A percentile compares a stretch with the other conserved stretches of the same genome.
These are phyloP conservation scores for Acrocephalus scirpaceus DNA, from an alignment of 2,797 vertebrate genomes.

Conservation along the genomic window DNA sequence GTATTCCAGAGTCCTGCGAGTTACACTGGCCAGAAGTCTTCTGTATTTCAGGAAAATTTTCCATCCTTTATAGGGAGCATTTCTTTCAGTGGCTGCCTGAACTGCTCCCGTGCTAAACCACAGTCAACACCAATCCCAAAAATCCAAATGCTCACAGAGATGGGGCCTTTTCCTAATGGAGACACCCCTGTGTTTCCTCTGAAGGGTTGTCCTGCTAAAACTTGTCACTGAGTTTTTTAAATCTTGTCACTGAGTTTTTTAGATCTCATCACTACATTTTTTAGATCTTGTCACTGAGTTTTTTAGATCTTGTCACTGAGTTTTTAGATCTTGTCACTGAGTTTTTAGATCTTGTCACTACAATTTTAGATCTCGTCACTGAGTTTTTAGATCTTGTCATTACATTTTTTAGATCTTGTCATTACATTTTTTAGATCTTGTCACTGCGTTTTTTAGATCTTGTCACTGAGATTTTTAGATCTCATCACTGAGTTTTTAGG, in stretches of 20 bases:
- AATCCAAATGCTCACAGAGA: background rate
- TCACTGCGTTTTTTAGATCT: too few species aligned
- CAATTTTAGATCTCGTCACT: background rate
- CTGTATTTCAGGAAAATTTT: slow-evolving; percentile 43
- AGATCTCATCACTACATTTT: background rate
- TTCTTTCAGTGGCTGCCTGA: background rate
- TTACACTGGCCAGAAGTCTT: slow-evolving; percentile 38
- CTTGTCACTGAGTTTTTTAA: background rate
- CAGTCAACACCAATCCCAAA: background rate
- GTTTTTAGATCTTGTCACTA: background rate
- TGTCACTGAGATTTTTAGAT: too few species aligned
- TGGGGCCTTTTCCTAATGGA: background rate
- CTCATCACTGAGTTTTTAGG: too few species aligned
- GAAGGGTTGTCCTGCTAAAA: background rate
- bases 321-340: background rate
- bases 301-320: background rate
- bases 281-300: background rate
- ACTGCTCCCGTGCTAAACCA: background rate
- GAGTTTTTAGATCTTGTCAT: background rate
- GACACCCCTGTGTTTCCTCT: background rate
- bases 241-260: background rate
- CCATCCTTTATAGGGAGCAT: background rate
- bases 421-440: too few species aligned
- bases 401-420: background rate
- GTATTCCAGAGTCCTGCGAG: slow-evolving; percentile 46